Evolutionary conservation across 1,140 invertebrate genomes (phyloP).

Genomic region (Drosophila rufa): DNA sequence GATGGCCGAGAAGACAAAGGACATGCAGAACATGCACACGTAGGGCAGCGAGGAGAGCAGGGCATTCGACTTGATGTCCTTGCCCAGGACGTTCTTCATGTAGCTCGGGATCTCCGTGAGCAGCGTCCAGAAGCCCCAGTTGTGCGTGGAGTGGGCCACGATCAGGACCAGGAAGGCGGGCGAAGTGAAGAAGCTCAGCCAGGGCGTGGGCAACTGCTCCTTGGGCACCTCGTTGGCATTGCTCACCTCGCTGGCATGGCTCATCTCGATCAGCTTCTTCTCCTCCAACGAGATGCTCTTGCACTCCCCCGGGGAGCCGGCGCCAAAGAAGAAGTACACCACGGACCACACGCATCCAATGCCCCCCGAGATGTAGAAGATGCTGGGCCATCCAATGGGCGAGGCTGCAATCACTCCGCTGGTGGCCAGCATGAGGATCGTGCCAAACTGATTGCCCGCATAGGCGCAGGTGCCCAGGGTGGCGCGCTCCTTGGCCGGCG

Average conservation of each 20-base stretch:
- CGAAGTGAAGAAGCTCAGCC: slow-evolving; percentile 92
- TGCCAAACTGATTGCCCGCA: slow-evolving; percentile 90
- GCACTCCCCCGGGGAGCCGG: slow-evolving; percentile 88
- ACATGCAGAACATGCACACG: slow-evolving; percentile 89
- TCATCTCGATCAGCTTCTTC: slow-evolving; percentile 87
- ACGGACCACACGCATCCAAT: slow-evolving; percentile 87
- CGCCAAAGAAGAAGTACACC: slow-evolving; percentile 88
- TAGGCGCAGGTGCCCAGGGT: slow-evolving; percentile 87
- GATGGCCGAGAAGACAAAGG: slow-evolving; percentile 87
- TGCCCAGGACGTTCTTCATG: slow-evolving; percentile 92
- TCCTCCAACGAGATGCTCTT: slow-evolving; percentile 87
- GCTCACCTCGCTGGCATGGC: slow-evolving; percentile 38
- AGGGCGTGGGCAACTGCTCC: slow-evolving; percentile 85
- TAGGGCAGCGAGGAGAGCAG: slow-evolving; percentile 93
- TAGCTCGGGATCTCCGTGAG: slow-evolving; percentile 96
- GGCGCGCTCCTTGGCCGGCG: slow-evolving; percentile 87
- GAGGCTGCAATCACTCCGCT: slow-evolving; percentile 89
- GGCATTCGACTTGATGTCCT: slow-evolving; percentile 92
- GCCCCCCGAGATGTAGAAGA: slow-evolving; percentile 92
- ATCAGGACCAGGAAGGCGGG: slow-evolving; percentile 93
- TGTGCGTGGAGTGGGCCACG: slow-evolving; percentile 93
- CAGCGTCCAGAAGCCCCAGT: slow-evolving; percentile 97
- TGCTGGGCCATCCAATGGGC: slow-evolving; percentile 90
- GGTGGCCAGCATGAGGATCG: slow-evolving; percentile 89
- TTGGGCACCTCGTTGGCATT: slow-evolving; percentile 20